Evolutionary conservation across 2,113 vertebrate species (phyloP).

Genomic region (Pardalotus punctatus): DNA sequence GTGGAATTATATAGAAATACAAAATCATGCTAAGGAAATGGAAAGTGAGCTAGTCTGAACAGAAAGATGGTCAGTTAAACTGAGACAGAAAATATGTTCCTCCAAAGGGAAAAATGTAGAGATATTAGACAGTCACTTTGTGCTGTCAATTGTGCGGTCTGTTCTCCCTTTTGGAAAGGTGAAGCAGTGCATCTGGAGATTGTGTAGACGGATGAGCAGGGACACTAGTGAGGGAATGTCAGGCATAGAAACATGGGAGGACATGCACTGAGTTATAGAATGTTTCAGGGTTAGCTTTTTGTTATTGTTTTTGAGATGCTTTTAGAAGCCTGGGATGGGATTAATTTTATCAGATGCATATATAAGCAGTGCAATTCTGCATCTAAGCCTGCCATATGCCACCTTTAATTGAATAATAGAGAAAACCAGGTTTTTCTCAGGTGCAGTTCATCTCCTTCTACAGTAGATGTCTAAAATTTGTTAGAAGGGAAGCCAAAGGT

Average conservation of each 20-base stretch:
- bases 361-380: not conserved
- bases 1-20: not conserved
- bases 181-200: rapidly evolving
- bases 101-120: not conserved
- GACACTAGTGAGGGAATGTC: not conserved
- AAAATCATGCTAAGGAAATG: not conserved
- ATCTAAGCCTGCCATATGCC: not conserved
- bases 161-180: not conserved
- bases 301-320: not conserved
- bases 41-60: not conserved
- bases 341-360: not conserved
- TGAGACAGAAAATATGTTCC: not conserved
- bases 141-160: too few species aligned
- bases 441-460: not conserved
- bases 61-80: not conserved
- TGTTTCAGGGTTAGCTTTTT: not conserved
- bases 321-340: not conserved
- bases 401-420: not conserved
- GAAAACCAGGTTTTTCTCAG: not conserved
- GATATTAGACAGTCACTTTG: not conserved
- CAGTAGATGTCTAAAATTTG: not conserved
- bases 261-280: not conserved
- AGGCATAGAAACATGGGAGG: not conserved
- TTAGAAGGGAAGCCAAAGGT: not conserved
- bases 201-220: not conserved